Conservation (phyloP, 2,113 vertebrate genomes). For the Climacteris rufus region DNA sequence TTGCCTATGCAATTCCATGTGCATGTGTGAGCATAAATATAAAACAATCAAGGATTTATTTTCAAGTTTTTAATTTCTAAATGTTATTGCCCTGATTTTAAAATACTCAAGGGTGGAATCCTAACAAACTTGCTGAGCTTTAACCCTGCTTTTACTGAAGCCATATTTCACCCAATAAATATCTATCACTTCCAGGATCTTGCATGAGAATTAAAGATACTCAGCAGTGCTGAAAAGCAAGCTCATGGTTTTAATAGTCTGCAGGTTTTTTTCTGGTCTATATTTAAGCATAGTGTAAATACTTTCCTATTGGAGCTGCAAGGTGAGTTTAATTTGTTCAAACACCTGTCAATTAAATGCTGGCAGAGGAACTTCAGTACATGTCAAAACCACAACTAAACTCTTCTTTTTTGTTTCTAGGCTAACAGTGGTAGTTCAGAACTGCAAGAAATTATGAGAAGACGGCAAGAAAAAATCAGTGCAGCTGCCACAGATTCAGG, state of each 20-base stretch:
- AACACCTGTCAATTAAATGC: background rate
- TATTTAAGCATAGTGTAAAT: background rate
- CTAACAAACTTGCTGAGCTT: background rate
- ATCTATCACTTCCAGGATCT: background rate
- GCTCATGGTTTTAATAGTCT: background rate
- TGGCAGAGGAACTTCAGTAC: background rate
- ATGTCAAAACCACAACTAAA: background rate
- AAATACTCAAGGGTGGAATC: background rate
- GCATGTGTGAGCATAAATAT: background rate
- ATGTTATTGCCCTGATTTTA: background rate
- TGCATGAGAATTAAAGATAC: background rate
- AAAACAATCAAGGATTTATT: background rate
- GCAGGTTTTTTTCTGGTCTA: background rate
- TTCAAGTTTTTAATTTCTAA: background rate
- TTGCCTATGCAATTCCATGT: background rate
- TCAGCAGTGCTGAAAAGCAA: background rate
- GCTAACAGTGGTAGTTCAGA: conserved; percentile 85
- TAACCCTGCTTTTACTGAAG: background rate
- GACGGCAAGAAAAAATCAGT: conserved; percentile 91
- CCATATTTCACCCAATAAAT: background rate
- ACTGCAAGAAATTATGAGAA: conserved; percentile 93
- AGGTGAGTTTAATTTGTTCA: background rate
- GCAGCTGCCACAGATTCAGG: conserved; percentile 90
- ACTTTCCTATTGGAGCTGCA: background rate
- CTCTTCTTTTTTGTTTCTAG: conserved; percentile 61